Conservation (phyloP, 1,140 invertebrate species). For the Ceratina calcarata region DNA sequence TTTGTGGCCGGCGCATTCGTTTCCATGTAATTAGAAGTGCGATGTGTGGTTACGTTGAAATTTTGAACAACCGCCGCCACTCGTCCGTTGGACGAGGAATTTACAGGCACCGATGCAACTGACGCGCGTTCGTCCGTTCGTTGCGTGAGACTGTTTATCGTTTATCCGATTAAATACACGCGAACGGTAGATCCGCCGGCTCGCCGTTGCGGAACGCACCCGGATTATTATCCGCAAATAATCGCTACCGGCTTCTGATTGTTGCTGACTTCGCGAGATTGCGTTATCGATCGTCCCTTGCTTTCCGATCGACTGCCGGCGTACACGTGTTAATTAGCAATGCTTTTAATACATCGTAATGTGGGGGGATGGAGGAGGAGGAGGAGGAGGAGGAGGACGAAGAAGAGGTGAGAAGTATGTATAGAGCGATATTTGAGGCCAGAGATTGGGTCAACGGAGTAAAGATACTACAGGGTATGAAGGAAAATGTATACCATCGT, state of each 20-base stretch:
- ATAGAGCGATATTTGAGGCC: too few species aligned
- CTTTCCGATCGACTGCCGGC: not conserved
- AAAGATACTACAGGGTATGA: too few species aligned
- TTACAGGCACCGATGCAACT: constrained; percentile 17
- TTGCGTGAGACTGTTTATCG: constrained; percentile 1
- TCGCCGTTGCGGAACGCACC: not conserved
- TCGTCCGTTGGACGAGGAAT: constrained; percentile 6
- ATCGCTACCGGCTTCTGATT: constrained; percentile 15
- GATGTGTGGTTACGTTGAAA: constrained; percentile 20
- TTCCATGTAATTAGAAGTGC: constrained; percentile 38
- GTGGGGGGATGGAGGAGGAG: too few species aligned
- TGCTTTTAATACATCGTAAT: not conserved
- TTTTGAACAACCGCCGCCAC: constrained; percentile 13
- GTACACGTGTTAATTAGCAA: not conserved
- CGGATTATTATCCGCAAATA: constrained; percentile 44
- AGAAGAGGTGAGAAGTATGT: too few species aligned
- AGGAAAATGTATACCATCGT: too few species aligned
- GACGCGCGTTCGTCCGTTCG: constrained; percentile 3
- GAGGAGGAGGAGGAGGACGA: too few species aligned
- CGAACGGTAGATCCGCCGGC: not conserved
- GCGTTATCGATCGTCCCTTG: not conserved
- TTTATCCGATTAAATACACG: constrained; percentile 27
- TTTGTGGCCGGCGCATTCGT: constrained; percentile 31
- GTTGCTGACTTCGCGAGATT: constrained; percentile 21
- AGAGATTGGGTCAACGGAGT: too few species aligned